phyloP scores from a whole-genome alignment of 2,888 invertebrate genomes.

The Linnaemya vulpina region DNA sequence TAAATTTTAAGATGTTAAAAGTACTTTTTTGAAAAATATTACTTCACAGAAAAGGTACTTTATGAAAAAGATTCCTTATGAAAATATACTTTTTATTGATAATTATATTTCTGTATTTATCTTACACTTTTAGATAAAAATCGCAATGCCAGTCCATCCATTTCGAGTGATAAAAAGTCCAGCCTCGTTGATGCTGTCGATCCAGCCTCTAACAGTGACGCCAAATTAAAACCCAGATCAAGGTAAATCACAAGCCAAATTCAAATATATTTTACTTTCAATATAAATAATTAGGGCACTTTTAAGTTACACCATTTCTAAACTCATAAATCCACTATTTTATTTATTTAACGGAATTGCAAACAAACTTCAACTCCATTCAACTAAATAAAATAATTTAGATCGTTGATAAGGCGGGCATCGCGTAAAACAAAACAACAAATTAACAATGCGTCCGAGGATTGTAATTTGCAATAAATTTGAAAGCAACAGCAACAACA shows the following conservation, averaged over 20 bases:
- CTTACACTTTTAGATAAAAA: constrained; percentile 79
- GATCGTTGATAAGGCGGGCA: constrained; percentile 90
- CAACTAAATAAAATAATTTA: constrained; percentile 71
- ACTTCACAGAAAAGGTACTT: too few relatives aligned
- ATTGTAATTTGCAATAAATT: constrained; percentile 88
- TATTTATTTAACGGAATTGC: neutral
- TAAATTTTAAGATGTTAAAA: too few relatives aligned
- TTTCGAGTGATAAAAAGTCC: constrained; percentile 80
- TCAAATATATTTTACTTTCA: too few relatives aligned
- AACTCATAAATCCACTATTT: neutral
- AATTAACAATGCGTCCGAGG: constrained; percentile 88
- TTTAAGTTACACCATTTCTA: neutral
- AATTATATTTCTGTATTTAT: constrained; percentile 22
- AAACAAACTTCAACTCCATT: neutral
- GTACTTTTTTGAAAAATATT: too few relatives aligned
- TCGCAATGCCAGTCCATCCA: constrained; percentile 82
- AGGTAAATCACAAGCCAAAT: constrained; percentile 76
- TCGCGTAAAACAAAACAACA: constrained; percentile 91
- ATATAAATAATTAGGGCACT: too few relatives aligned
- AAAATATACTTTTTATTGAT: too few relatives aligned
- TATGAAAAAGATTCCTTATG: too few relatives aligned
- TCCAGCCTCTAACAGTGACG: constrained; percentile 82
- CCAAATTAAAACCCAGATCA: constrained; percentile 86
- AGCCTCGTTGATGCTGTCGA: constrained; percentile 79
- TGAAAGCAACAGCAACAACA: constrained; percentile 27